Percentiles rank a stretch among this genome's conserved stretches.
phyloP scores from a whole-genome alignment of 2,888 invertebrate species.

The Tachina fera region DNA sequence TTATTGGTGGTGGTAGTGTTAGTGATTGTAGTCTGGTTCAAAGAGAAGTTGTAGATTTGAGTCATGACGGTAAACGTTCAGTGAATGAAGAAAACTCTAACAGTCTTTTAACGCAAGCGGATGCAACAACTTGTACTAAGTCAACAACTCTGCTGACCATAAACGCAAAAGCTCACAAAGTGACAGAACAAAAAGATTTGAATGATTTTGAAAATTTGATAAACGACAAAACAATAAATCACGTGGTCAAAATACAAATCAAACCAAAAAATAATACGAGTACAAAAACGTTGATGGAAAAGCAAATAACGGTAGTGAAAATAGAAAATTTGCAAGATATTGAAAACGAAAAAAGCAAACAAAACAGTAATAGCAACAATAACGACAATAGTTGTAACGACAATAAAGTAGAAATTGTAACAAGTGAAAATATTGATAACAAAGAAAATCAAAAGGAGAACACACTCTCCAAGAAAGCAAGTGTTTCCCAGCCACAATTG shows the following conservation, averaged over 20 bases:
- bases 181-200: conserved; percentile 74
- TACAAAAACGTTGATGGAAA: conserved; percentile 60
- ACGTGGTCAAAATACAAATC: conserved; percentile 82
- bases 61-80: conserved; percentile 69
- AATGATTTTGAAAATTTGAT: conserved; percentile 51
- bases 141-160: conserved; percentile 57
- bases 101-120: conserved; percentile 76
- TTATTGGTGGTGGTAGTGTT: conserved; percentile 23
- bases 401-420: conserved; percentile 27
- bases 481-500: conserved; percentile 26
- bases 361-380: conserved; percentile 14
- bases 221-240: conserved; percentile 75
- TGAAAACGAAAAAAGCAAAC: conserved; percentile 32
- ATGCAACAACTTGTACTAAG: conserved; percentile 77
- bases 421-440: conserved; percentile 53
- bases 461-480: conserved; percentile 26
- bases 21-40: conserved; percentile 55
- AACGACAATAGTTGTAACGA: background rate
- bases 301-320: conserved; percentile 73
- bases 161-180: conserved; percentile 65
- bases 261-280: conserved; percentile 73
- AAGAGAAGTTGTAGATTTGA: conserved; percentile 62
- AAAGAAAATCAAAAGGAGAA: conserved; percentile 56
- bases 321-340: conserved; percentile 66
- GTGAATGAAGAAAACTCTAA: conserved; percentile 68